Percentiles rank a stretch among this genome's conserved stretches.
Conservation (phyloP, 2,888 invertebrate species). For the Galerucella pusilla region DNA sequence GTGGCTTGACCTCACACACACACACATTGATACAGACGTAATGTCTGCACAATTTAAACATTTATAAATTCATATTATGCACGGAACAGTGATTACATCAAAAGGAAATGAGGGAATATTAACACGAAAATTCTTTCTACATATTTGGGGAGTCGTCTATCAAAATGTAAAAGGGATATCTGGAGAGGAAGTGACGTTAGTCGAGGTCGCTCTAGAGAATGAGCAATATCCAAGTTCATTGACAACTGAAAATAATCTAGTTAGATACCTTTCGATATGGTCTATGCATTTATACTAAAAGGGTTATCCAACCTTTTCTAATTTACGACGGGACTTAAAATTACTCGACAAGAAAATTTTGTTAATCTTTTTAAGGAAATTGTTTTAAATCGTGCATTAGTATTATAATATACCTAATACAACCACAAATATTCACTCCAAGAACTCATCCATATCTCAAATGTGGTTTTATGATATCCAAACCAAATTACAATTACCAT, state of each 20-base stretch:
- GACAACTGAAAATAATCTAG: slow-evolving; percentile 5
- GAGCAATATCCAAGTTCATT: slow-evolving; percentile 10
- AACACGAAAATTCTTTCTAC: slow-evolving; percentile 18
- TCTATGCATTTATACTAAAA: neutral
- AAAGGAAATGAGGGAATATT: slow-evolving; percentile 26
- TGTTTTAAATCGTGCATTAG: no score
- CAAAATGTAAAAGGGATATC: slow-evolving; percentile 21
- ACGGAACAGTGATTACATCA: slow-evolving; percentile 24
- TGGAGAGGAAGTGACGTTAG: slow-evolving; percentile 15
- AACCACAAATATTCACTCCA: no score
- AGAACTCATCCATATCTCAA: no score
- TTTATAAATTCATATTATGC: slow-evolving; percentile 31
- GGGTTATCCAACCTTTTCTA: neutral
- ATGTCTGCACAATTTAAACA: slow-evolving; percentile 9
- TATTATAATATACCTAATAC: no score
- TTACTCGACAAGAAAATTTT: neutral
- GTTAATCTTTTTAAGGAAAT: no score
- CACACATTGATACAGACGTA: slow-evolving; percentile 6
- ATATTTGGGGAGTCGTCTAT: slow-evolving; percentile 21
- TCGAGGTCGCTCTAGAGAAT: slow-evolving; percentile 1
- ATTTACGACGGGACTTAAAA: neutral
- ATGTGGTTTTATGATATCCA: no score
- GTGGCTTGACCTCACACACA: slow-evolving; percentile 27
- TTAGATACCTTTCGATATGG: neutral
- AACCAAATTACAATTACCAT: no score